A percentile compares a stretch with the other conserved stretches of the same genome.
These are phyloP conservation scores for Steromphala cineraria DNA, from an alignment of 2,888 invertebrate species.

Conservation along the genomic window DNA sequence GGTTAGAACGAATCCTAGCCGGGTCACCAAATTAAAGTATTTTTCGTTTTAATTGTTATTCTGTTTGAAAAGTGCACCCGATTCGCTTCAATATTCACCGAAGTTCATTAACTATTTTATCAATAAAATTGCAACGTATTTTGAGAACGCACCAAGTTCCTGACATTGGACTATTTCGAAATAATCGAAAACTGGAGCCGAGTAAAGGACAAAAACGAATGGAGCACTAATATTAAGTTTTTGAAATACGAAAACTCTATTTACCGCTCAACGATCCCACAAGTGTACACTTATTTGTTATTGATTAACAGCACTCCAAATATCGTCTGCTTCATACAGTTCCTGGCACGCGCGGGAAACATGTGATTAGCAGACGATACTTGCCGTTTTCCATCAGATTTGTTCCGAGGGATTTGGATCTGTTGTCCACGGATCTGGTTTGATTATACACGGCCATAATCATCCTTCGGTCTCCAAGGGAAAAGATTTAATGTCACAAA, in stretches of 20 bases:
- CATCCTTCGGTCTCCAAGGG: neutral
- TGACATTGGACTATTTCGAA: no score
- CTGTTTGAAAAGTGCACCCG: no score
- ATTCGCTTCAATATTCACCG: no score
- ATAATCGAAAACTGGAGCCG: no score
- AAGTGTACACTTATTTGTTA: neutral
- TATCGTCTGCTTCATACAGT: neutral
- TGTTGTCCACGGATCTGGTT: neutral
- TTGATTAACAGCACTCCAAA: slow-evolving; percentile 1
- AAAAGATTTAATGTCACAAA: slow-evolving; percentile 18
- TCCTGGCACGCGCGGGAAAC: slow-evolving; percentile 6
- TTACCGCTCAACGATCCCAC: neutral
- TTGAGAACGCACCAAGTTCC: no score
- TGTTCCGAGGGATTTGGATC: neutral
- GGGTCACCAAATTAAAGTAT: no score
- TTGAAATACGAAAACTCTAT: neutral
- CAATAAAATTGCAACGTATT: no score
- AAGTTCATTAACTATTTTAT: no score
- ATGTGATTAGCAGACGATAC: slow-evolving; percentile 18
- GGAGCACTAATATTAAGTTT: neutral
- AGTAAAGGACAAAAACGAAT: no score
- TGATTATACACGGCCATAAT: slow-evolving; percentile 21
- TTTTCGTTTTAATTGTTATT: no score
- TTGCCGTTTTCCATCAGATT: slow-evolving; percentile 8
- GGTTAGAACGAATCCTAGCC: no score